These are phyloP conservation scores for Anoplolepis gracilipes DNA, from an alignment of 1,140 invertebrate species.

Conservation along the genomic window DNA sequence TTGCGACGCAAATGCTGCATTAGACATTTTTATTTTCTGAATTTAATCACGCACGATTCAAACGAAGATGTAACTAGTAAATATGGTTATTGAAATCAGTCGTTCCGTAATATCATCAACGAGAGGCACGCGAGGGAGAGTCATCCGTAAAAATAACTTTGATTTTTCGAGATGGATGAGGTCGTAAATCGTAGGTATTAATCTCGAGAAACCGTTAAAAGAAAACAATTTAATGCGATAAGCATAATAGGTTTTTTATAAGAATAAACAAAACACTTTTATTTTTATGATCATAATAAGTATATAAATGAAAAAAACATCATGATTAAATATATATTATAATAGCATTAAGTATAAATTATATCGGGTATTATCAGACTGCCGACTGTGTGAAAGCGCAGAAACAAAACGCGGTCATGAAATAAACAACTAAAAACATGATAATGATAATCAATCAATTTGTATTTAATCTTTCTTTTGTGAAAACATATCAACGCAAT, in stretches of 20 bases:
- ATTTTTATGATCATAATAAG: neutral
- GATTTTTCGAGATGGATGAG: conserved; percentile 8
- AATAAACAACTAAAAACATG: conserved; percentile 28
- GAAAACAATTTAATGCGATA: conserved; percentile 15
- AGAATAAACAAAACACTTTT: neutral
- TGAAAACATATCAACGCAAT: neutral
- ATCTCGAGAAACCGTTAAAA: conserved; percentile 9
- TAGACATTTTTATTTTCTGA: conserved; percentile 3
- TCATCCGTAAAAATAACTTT: conserved; percentile 48
- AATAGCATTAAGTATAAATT: neutral
- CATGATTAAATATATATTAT: neutral
- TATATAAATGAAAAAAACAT: neutral
- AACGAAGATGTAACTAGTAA: conserved; percentile 16
- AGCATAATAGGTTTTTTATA: neutral
- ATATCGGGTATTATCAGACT: neutral
- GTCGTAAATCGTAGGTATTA: conserved; percentile 9
- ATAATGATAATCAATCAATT: conserved; percentile 24
- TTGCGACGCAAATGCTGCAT: neutral
- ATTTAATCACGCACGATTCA: conserved; percentile 1
- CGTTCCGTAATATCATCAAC: conserved; percentile 28
- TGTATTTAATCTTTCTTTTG: conserved; percentile 17
- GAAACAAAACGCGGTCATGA: conserved; percentile 4
- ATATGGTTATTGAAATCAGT: conserved; percentile 58
- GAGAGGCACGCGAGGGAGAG: conserved; percentile 15
- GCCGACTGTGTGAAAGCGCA: neutral